These are phyloP conservation scores for Damaliscus lunatus DNA, from an alignment of 2,113 vertebrate genomes.

Conservation along the genomic window DNA sequence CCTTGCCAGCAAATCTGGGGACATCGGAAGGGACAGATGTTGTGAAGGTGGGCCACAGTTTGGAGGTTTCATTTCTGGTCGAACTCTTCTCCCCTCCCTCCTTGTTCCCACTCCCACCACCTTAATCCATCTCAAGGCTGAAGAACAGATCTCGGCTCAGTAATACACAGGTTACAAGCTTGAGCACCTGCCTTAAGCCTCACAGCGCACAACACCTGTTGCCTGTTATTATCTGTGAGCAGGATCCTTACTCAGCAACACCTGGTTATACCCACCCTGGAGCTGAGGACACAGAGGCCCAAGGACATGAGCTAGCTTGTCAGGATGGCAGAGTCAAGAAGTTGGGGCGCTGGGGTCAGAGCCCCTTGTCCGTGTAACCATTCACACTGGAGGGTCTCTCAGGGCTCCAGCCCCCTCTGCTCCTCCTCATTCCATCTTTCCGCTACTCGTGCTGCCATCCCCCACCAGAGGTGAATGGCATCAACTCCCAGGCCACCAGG, in stretches of 20 bases:
- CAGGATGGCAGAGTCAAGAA: neutral
- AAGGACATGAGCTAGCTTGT: neutral
- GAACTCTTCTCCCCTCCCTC: neutral
- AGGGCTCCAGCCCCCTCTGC: neutral
- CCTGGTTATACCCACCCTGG: neutral
- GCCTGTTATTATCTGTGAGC: neutral
- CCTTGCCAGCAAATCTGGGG: neutral
- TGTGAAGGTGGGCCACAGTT: neutral
- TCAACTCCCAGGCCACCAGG: neutral
- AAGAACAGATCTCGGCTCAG: neutral
- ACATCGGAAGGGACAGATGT: neutral
- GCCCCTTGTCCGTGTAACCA: rapidly evolving
- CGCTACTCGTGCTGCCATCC: rapidly evolving
- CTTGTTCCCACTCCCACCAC: too few species aligned
- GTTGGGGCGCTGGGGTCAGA: rapidly evolving
- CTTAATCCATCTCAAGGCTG: neutral
- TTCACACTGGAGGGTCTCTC: neutral
- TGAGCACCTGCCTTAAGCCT: neutral
- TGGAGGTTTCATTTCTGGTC: neutral
- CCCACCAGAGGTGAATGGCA: neutral
- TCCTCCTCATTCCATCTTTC: neutral
- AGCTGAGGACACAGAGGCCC: neutral
- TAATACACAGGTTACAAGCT: neutral
- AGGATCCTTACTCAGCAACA: rapidly evolving
- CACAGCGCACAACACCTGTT: rapidly evolving